Conservation (phyloP, 2,113 vertebrate species). For the Gobius niger region DNA sequence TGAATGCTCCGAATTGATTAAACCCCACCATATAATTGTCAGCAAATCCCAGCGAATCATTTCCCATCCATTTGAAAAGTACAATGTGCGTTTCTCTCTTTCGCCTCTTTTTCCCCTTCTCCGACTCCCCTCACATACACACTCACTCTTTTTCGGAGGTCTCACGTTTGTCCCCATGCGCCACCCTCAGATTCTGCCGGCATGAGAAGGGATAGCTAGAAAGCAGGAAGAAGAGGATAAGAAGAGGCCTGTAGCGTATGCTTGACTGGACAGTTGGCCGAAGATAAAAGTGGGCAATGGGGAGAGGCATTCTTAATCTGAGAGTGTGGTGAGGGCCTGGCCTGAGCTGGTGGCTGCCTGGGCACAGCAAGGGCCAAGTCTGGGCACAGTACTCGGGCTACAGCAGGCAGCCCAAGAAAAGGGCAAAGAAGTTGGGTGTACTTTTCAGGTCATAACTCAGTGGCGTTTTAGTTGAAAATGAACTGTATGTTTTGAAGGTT, state of each 20-base stretch:
- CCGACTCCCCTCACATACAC: constrained; percentile 40
- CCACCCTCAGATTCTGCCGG: constrained; percentile 40
- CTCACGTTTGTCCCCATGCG: constrained; percentile 67
- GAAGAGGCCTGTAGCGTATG: constrained; percentile 56
- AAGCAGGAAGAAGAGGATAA: constrained; percentile 57
- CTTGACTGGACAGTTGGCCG: constrained; percentile 69
- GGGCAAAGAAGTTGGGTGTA: constrained; percentile 15
- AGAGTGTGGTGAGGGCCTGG: constrained; percentile 42
- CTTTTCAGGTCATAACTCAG: background rate
- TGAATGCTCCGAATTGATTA: constrained; percentile 95
- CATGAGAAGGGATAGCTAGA: constrained; percentile 38
- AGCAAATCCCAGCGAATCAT: constrained; percentile 91
- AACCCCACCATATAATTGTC: constrained; percentile 89
- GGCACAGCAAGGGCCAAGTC: constrained; percentile 45
- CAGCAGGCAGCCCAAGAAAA: constrained; percentile 28
- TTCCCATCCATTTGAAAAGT: constrained; percentile 86
- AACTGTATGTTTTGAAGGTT: no score
- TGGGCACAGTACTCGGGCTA: constrained; percentile 37
- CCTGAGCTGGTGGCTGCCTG: constrained; percentile 67
- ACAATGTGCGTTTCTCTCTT: constrained; percentile 83
- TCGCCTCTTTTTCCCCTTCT: constrained; percentile 51
- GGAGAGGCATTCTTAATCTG: constrained; percentile 72
- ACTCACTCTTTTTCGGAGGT: constrained; percentile 51
- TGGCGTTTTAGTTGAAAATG: background rate
- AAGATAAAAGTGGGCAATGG: constrained; percentile 77